These are phyloP conservation scores for Chrysina gloriosa DNA, from an alignment of 2,888 invertebrate genomes.

Conservation along the genomic window DNA sequence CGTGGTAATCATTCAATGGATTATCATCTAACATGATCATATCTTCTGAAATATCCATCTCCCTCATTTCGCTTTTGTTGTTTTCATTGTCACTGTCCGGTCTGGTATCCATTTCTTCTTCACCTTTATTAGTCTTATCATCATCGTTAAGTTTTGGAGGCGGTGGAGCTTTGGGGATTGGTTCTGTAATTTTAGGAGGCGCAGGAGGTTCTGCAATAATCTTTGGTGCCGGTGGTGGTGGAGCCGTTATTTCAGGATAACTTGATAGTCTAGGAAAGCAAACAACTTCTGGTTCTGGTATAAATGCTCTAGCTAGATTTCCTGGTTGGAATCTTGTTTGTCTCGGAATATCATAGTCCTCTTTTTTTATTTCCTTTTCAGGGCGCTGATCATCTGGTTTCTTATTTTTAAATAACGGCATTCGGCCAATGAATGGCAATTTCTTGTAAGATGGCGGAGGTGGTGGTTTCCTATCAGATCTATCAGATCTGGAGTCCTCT, in stretches of 20 bases:
- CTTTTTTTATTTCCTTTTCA: constrained; percentile 70
- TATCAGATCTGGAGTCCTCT: constrained; percentile 45
- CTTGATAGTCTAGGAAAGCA: constrained; percentile 63
- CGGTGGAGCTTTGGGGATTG: constrained; percentile 55
- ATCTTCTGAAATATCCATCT: constrained; percentile 31
- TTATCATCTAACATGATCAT: constrained; percentile 42
- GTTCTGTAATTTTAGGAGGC: constrained; percentile 52
- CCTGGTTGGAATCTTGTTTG: constrained; percentile 63
- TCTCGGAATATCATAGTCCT: constrained; percentile 62
- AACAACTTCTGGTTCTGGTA: constrained; percentile 64
- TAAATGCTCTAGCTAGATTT: constrained; percentile 61
- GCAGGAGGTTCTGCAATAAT: constrained; percentile 52
- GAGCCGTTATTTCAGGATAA: constrained; percentile 58
- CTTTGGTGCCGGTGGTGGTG: constrained; percentile 54
- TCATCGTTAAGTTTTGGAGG: constrained; percentile 56
- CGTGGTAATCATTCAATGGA: constrained; percentile 42
- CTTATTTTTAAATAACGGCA: constrained; percentile 81
- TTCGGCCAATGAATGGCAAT: constrained; percentile 86
- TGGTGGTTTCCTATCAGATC: constrained; percentile 56
- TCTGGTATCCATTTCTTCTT: constrained; percentile 31
- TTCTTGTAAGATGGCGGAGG: constrained; percentile 72
- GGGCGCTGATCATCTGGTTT: constrained; percentile 63
- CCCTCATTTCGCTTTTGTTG: constrained; percentile 30
- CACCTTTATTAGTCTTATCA: constrained; percentile 21
- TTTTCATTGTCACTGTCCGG: constrained; percentile 11